Base-by-base conservation (phyloP, 2,888 invertebrate species). In the Orchesellides sinensis region DNA sequence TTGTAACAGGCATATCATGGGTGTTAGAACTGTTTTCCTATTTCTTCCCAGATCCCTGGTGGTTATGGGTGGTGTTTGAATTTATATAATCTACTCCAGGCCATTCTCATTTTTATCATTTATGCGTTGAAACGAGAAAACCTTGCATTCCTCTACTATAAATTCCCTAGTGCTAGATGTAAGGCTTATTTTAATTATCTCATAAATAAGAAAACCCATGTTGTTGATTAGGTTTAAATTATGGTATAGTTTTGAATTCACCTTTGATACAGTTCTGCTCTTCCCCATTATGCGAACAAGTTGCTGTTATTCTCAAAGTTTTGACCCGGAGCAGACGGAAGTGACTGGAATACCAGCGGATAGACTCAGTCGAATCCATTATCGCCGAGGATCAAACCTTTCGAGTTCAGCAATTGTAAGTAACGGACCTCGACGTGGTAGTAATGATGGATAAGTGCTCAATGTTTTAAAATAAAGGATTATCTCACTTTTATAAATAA, bases 1-100 rank as follows among this genome's bases (percentile, higher is more conserved):
- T 83, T 49, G 78, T 84, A 0, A 84, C 84, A 27, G 86, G 86
- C n/a, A 35, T 84, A 6, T 81, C 84, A 0, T 86, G 86, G 86
- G 66, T 82, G 12, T 73, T 81, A n/a, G 86, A 84, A 56, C 5
- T 83, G 1, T 12, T 86, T 0, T 75, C 83, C 0, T 63, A 52
- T 25, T 5, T 49, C 2, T 23, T 59, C 2, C 27, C 25, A 0
- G 61, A 66, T 2, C 56, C 69, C 0, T 74, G 70, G 72, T 66
- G 47, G 52, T 29, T 69, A 0, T 85, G 84, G 81, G 54, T 86
- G 17, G 54, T 82, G 8, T 82, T 78, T 25, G 86, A 86, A n/a
- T 54, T 23, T 74, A 0, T 70, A 84, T 40, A 86, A 83, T 72
- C 21, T 86, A 14, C 56, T 84, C 4, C 84, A 84, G 40, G 80